Percentiles rank a stretch among this genome's conserved stretches.
These are phyloP conservation scores for Ostrea edulis DNA, from an alignment of 1,140 invertebrate genomes.

Conservation along the genomic window DNA sequence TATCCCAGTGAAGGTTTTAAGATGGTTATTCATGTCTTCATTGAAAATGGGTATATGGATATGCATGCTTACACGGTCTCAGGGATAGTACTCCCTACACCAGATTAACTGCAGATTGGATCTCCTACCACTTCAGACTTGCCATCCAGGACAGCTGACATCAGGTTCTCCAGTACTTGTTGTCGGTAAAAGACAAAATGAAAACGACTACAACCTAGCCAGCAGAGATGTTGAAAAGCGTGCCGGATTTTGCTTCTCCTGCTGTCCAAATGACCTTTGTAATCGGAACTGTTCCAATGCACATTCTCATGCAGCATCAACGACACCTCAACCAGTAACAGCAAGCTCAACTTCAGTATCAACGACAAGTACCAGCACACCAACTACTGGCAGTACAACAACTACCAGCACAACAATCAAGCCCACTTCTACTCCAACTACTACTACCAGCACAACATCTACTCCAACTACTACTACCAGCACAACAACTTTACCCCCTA, in stretches of 20 bases:
- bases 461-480: not conserved
- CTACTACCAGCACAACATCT: not conserved
- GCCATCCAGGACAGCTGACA: not conserved
- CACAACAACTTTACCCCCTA: not conserved
- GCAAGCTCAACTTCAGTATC: not conserved
- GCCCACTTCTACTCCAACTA: not conserved
- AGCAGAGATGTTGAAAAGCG: constrained; percentile 2
- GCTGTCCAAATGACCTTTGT: constrained; percentile 48
- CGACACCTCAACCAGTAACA: constrained; percentile 15
- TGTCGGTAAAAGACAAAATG: not conserved
- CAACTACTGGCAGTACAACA: not conserved
- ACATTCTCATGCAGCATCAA: not conserved
- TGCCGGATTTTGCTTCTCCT: constrained; percentile 43
- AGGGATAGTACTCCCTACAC: not conserved
- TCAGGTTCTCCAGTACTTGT: not conserved
- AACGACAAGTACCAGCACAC: not conserved
- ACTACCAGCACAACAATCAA: not conserved
- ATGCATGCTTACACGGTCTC: not conserved
- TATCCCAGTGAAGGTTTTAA: no score
- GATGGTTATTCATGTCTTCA: not conserved
- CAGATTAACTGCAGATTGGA: constrained; percentile 39
- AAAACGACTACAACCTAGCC: not conserved
- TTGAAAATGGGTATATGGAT: not conserved
- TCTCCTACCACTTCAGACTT: constrained; percentile 33
- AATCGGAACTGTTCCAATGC: constrained; percentile 33